phyloP scores from a whole-genome alignment of 2,888 invertebrate genomes.

The Diachrysia chrysitis region DNA sequence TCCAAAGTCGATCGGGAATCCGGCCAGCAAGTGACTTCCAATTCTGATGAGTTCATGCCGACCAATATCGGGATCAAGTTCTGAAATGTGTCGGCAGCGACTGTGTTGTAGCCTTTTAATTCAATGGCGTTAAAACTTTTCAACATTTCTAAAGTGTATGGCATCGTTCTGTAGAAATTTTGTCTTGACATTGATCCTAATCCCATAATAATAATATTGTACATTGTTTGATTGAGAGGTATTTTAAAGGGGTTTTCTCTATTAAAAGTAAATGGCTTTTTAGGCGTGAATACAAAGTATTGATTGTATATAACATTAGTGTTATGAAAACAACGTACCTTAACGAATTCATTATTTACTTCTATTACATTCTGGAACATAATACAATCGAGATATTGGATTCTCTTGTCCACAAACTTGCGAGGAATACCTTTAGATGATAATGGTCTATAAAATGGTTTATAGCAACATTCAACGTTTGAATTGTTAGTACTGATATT shows the following conservation, averaged over 20 bases:
- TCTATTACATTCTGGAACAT: slow-evolving; percentile 75
- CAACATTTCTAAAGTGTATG: slow-evolving; percentile 89
- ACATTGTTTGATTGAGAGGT: slow-evolving; percentile 50
- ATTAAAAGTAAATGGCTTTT: slow-evolving; percentile 63
- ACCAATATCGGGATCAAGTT: slow-evolving; percentile 94
- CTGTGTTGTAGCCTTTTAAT: slow-evolving; percentile 95
- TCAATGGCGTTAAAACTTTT: slow-evolving; percentile 90
- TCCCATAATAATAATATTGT: slow-evolving; percentile 94
- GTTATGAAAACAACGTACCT: slow-evolving; percentile 89
- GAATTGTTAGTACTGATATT: slow-evolving; percentile 66
- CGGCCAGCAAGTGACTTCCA: slow-evolving; percentile 89
- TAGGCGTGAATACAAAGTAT: slow-evolving; percentile 90
- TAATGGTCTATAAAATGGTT: slow-evolving; percentile 79
- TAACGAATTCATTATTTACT: slow-evolving; percentile 90
- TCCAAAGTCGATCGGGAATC: slow-evolving; percentile 90
- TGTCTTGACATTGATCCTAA: slow-evolving; percentile 94
- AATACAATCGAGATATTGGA: slow-evolving; percentile 80
- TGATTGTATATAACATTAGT: slow-evolving; percentile 89
- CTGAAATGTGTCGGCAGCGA: slow-evolving; percentile 96
- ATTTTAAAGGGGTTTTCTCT: slow-evolving; percentile 39
- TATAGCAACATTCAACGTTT: slow-evolving; percentile 89
- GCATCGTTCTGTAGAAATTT: slow-evolving; percentile 94
- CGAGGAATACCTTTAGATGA: neutral
- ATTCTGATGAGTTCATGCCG: slow-evolving; percentile 90
- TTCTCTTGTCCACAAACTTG: slow-evolving; percentile 10